Percentiles rank a stretch among this genome's conserved stretches.
These are phyloP conservation scores for Hypanus sabinus DNA, from an alignment of 2,113 vertebrate species.

Conservation along the genomic window DNA sequence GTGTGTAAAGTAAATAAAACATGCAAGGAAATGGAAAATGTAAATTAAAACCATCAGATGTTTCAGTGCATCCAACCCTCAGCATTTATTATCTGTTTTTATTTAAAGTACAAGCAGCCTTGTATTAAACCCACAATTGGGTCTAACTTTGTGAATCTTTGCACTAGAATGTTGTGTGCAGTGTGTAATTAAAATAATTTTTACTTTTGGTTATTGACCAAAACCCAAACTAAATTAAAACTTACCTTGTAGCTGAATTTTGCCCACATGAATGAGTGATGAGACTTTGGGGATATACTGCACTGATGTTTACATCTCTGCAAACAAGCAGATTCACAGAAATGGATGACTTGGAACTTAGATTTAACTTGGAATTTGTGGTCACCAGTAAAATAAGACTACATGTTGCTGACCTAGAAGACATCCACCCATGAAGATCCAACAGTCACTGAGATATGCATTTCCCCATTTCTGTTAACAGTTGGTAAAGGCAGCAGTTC, in stretches of 20 bases:
- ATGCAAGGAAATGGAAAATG: constrained; percentile 21
- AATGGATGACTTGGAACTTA: not conserved
- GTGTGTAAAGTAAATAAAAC: constrained; percentile 24
- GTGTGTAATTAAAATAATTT: not conserved
- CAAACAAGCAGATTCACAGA: not conserved
- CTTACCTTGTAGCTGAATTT: not conserved
- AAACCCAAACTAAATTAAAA: not conserved
- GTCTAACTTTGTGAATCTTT: not conserved
- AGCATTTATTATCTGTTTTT: constrained; percentile 18
- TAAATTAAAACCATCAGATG: constrained; percentile 24
- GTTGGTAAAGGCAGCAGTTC: too few relatives aligned
- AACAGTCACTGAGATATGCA: too few relatives aligned
- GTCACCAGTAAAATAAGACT: too few relatives aligned
- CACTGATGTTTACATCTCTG: not conserved
- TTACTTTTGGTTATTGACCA: constrained; percentile 6
- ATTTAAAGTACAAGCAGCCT: constrained; percentile 7
- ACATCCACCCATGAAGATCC: too few relatives aligned
- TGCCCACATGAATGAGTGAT: not conserved
- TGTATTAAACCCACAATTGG: not conserved
- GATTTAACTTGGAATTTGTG: not conserved
- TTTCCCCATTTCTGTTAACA: too few relatives aligned
- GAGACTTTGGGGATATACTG: not conserved
- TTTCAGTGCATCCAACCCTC: not conserved
- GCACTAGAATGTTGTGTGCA: not conserved
- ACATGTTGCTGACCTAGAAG: too few relatives aligned